Conservation (phyloP, 1,140 invertebrate species). For the Adoxophyes honmai region DNA sequence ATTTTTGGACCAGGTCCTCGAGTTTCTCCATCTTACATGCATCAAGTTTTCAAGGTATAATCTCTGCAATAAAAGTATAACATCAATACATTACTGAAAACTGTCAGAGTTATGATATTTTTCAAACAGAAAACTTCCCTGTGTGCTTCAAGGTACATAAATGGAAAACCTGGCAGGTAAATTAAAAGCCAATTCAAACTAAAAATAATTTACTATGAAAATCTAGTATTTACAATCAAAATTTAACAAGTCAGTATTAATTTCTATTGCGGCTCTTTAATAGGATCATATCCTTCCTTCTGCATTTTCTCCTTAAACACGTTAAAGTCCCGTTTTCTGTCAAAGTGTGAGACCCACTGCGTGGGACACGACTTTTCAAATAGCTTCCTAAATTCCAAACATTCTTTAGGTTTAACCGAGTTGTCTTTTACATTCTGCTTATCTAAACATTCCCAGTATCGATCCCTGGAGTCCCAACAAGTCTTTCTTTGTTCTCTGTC, state of each 20-base stretch:
- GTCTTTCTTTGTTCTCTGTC: conserved; percentile 86
- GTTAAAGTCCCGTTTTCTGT: conserved; percentile 91
- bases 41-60: not conserved
- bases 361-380: conserved; percentile 91
- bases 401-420: conserved; percentile 77
- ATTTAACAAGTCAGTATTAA: conserved; percentile 29
- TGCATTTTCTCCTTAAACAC: conserved; percentile 94
- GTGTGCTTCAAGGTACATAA: not conserved
- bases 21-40: not conserved
- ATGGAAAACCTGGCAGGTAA: conserved; percentile 5
- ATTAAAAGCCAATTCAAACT: conserved; percentile 43
- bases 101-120: not conserved
- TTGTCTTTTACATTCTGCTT: conserved; percentile 75
- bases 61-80: not conserved
- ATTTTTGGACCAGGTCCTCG: not conserved
- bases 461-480: conserved; percentile 92
- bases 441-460: conserved; percentile 94
- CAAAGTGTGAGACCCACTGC: conserved; percentile 96
- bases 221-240: conserved; percentile 59
- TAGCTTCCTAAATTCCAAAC: conserved; percentile 83
- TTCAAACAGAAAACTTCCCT: not conserved
- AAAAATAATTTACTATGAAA: conserved; percentile 60
- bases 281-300: conserved; percentile 89
- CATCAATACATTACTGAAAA: not conserved
- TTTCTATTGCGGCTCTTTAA: conserved; percentile 56